Conservation (phyloP, 1,140 invertebrate species). For the Elysia chlorotica region DNA sequence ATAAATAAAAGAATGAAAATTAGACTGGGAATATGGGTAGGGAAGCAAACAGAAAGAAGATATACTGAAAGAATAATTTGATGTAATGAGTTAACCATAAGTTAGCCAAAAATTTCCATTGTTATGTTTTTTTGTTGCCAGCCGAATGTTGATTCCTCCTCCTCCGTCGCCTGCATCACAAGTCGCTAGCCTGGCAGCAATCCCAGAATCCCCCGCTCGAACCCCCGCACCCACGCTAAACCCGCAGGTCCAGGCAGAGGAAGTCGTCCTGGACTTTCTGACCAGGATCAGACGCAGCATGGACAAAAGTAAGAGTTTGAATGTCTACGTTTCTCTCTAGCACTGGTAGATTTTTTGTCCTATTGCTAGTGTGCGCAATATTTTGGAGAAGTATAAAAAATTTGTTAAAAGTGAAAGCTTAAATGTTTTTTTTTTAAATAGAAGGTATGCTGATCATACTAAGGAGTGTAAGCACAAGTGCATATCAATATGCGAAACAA, state of each 20-base stretch:
- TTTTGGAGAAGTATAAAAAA: neutral
- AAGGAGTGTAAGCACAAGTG: too few species aligned
- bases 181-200: slow-evolving; percentile 17
- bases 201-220: slow-evolving; percentile 21
- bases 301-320: slow-evolving; percentile 39
- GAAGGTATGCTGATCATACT: too few species aligned
- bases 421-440: too few species aligned
- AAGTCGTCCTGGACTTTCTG: slow-evolving; percentile 45
- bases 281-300: slow-evolving; percentile 36
- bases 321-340: neutral
- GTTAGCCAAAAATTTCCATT: too few species aligned
- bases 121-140: slow-evolving; percentile 22
- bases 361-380: neutral
- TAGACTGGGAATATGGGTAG: too few species aligned
- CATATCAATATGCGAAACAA: too few species aligned
- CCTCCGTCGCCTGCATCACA: slow-evolving; percentile 40
- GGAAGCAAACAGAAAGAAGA: too few species aligned
- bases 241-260: slow-evolving; percentile 36
- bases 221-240: slow-evolving; percentile 32
- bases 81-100: too few species aligned
- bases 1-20: too few species aligned
- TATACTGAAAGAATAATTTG: too few species aligned
- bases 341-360: neutral
- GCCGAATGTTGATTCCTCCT: slow-evolving; percentile 47
- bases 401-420: too few species aligned